A percentile compares a stretch with the other conserved stretches of the same genome.
Conservation (phyloP, 2,113 vertebrate genomes). For the Hippocampus comes region DNA sequence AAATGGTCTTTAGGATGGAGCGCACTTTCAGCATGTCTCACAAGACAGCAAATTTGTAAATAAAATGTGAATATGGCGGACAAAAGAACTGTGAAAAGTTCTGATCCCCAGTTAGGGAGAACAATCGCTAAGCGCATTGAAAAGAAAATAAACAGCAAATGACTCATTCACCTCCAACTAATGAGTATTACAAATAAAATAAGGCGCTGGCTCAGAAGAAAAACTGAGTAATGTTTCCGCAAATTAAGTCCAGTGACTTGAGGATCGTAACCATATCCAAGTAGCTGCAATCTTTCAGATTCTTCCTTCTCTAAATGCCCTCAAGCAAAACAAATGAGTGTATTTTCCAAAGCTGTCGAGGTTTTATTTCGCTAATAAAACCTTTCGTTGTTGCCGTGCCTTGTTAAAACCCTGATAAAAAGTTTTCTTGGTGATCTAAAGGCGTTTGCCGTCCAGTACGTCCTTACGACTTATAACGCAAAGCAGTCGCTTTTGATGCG, state of each 20-base stretch:
- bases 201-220: constrained; percentile 27
- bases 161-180: constrained; percentile 23
- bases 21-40: constrained; percentile 10
- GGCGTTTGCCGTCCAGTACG: constrained; percentile 23
- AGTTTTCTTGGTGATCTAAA: constrained; percentile 53
- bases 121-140: background rate
- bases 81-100: constrained; percentile 14
- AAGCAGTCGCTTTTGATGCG: constrained; percentile 29
- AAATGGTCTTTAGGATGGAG: constrained; percentile 19
- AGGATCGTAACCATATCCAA: constrained; percentile 51
- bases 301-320: constrained; percentile 34
- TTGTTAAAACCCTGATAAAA: constrained; percentile 65
- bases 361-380: constrained; percentile 56
- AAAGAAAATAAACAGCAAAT: constrained; percentile 22
- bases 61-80: constrained; percentile 1
- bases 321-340: constrained; percentile 50
- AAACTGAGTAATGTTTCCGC: constrained; percentile 20
- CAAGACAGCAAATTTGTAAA: constrained; percentile 19
- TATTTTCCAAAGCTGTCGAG: constrained; percentile 41
- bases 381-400: constrained; percentile 59
- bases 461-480: constrained; percentile 39
- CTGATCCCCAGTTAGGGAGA: constrained; percentile 6
- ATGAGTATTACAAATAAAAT: constrained; percentile 37
- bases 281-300: constrained; percentile 51
- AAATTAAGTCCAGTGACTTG: constrained; percentile 32